Percentiles rank a stretch among this genome's conserved stretches.
phyloP scores from a whole-genome alignment of 2,888 invertebrate genomes.

The Ochlodes sylvanus region DNA sequence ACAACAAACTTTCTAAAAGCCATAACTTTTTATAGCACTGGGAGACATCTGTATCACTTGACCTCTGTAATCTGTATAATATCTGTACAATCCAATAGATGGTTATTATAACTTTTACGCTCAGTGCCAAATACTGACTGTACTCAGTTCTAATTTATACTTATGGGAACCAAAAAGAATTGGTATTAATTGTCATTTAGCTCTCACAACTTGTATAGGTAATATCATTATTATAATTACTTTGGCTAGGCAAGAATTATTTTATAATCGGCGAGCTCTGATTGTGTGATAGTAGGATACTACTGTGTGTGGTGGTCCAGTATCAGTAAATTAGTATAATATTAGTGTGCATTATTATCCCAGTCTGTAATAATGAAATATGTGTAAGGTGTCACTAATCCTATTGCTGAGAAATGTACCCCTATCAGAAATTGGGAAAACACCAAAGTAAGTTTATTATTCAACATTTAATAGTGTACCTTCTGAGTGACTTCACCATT shows the following conservation, averaged over 20 bases:
- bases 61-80: constrained; percentile 8
- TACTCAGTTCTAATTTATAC: constrained; percentile 1
- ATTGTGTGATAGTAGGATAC: constrained; percentile 3
- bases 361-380: constrained; percentile 26
- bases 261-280: constrained; percentile 4
- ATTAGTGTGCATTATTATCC: not conserved
- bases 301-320: constrained; percentile 10
- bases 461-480: not conserved
- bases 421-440: constrained; percentile 27
- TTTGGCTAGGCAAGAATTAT: constrained; percentile 4
- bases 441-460: constrained; percentile 24
- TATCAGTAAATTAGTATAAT: constrained; percentile 6
- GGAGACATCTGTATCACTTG: not conserved
- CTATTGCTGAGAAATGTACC: constrained; percentile 25
- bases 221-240: constrained; percentile 32
- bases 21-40: not conserved
- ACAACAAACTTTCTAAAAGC: constrained; percentile 2
- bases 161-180: constrained; percentile 34
- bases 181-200: constrained; percentile 22
- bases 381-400: constrained; percentile 13
- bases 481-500: not conserved
- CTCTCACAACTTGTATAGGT: constrained; percentile 24
- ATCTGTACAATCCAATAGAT: not conserved
- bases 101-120: not conserved
- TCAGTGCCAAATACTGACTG: not conserved